Conservation (phyloP, 2,113 vertebrate species). For the Garra rufa region DNA sequence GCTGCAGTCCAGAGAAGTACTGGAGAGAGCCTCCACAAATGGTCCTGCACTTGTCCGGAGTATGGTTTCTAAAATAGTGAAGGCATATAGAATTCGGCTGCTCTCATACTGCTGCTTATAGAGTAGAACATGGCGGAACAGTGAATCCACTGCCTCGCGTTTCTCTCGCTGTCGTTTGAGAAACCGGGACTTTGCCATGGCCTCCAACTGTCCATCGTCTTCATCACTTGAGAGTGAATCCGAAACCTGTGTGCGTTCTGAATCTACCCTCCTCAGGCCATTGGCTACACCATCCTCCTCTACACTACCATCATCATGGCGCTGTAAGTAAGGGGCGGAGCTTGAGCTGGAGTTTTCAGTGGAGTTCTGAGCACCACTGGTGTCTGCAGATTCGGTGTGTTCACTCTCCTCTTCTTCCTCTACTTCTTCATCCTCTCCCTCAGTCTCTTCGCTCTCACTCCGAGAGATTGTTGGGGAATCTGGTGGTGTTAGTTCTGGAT, state of each 20-base stretch:
- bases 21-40: constrained; percentile 87
- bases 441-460: constrained; percentile 70
- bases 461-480: constrained; percentile 63
- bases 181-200: constrained; percentile 77
- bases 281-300: constrained; percentile 71
- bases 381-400: constrained; percentile 92
- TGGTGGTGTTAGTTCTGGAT: constrained; percentile 67
- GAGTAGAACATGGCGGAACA: constrained; percentile 90
- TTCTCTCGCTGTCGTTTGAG: constrained; percentile 85
- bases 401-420: constrained; percentile 79
- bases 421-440: constrained; percentile 58
- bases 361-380: constrained; percentile 80
- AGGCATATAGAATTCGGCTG: constrained; percentile 84
- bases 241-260: constrained; percentile 89
- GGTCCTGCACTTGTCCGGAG: constrained; percentile 88
- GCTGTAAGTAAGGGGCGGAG: constrained; percentile 78
- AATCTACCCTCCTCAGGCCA: constrained; percentile 80
- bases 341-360: constrained; percentile 88
- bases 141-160: constrained; percentile 82
- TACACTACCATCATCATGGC: constrained; percentile 58
- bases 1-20: constrained; percentile 88
- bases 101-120: constrained; percentile 88
- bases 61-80: constrained; percentile 88
- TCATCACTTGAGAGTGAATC: constrained; percentile 95
- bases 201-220: constrained; percentile 90